phyloP scores from a whole-genome alignment of 2,888 invertebrate genomes.

The Andrena bicolor region DNA sequence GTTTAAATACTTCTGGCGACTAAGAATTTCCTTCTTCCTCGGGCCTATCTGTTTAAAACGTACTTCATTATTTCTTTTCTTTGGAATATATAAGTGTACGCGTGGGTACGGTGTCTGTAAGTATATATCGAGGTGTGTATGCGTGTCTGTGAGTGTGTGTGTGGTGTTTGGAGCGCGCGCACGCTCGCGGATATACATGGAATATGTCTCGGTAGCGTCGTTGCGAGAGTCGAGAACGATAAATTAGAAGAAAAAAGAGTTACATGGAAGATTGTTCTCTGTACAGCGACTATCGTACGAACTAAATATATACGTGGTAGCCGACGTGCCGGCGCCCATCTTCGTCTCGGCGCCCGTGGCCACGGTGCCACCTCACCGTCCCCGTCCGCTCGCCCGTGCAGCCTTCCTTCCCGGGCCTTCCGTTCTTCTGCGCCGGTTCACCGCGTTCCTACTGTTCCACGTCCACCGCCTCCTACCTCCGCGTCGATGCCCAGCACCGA shows the following conservation, averaged over 20 bases:
- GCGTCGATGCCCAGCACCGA: conserved; percentile 52
- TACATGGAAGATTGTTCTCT: conserved; percentile 77
- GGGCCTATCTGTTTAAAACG: background rate
- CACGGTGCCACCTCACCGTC: conserved; percentile 19
- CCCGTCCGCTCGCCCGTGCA: conserved; percentile 5
- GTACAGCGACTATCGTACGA: conserved; percentile 71
- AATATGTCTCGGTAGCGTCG: conserved; percentile 36
- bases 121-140: background rate
- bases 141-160: background rate
- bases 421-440: conserved; percentile 9
- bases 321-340: conserved; percentile 46
- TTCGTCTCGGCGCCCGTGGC: conserved; percentile 27
- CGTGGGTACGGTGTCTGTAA: too few relatives aligned
- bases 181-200: conserved; percentile 26
- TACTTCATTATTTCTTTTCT: background rate
- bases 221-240: conserved; percentile 58
- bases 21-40: background rate
- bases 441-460: conserved; percentile 18
- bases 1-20: background rate
- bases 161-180: conserved; percentile 4
- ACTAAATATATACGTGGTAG: conserved; percentile 62
- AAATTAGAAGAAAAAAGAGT: conserved; percentile 55
- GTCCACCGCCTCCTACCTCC: conserved; percentile 8
- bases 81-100: conserved; percentile 3
- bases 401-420: background rate